Percentiles rank a stretch among this genome's conserved stretches.
These are phyloP conservation scores for Sipha maydis DNA, from an alignment of 2,888 invertebrate species.

Conservation along the genomic window DNA sequence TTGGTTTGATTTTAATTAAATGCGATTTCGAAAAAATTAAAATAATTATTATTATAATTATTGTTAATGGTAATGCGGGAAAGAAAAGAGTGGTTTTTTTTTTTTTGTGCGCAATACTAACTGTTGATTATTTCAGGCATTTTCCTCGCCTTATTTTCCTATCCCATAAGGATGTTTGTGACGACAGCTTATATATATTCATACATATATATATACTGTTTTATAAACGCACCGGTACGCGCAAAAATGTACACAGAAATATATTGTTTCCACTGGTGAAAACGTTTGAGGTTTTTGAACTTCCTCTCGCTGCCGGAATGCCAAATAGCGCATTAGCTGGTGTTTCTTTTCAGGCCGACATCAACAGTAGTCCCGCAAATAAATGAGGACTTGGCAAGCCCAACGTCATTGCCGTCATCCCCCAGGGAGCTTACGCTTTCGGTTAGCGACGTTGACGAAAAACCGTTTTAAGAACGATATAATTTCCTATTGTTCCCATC, in stretches of 20 bases:
- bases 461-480: constrained; percentile 30
- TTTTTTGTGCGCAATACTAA: too few species aligned
- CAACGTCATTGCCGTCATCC: background rate
- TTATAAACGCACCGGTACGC: background rate
- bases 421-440: constrained; percentile 11
- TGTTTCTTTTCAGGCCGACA: background rate
- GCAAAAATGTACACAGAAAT: background rate
- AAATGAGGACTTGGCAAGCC: constrained; percentile 23
- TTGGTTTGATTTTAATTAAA: too few species aligned
- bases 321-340: constrained; percentile 29
- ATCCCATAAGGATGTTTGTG: too few species aligned
- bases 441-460: background rate
- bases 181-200: too few species aligned
- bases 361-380: background rate
- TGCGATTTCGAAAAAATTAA: too few species aligned
- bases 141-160: too few species aligned
- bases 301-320: constrained; percentile 14
- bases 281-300: constrained; percentile 6
- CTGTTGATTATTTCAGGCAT: too few species aligned
- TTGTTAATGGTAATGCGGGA: too few species aligned
- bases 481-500: constrained; percentile 6
- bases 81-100: too few species aligned
- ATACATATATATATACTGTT: too few species aligned
- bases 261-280: background rate
- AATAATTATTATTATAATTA: too few species aligned